phyloP scores from a whole-genome alignment of 2,797 vertebrate species.

The Pangasius macronema region DNA sequence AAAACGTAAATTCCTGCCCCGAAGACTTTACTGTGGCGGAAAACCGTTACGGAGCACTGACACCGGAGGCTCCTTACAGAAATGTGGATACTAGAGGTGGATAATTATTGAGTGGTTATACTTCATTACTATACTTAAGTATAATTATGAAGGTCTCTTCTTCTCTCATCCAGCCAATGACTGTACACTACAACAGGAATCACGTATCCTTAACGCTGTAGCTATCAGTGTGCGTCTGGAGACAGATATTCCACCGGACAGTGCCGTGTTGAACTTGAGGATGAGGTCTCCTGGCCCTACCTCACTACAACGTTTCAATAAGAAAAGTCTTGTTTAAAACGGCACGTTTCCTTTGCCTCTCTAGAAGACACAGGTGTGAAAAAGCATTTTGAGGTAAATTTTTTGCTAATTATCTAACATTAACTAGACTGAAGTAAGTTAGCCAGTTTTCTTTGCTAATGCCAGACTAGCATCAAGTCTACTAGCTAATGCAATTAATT shows the following conservation, averaged over 20 bases:
- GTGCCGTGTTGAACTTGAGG: not conserved
- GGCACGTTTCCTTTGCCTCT: not conserved
- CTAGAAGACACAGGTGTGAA: not conserved
- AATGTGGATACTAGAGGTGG: too few species aligned
- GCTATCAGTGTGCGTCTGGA: not conserved
- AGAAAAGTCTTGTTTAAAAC: not conserved
- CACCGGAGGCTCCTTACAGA: too few species aligned
- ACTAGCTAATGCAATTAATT: not conserved
- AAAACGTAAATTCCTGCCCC: too few species aligned
- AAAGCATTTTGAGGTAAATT: not conserved
- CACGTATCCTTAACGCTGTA: not conserved
- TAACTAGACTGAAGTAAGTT: not conserved
- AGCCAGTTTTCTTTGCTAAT: not conserved
- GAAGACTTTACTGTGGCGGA: too few species aligned
- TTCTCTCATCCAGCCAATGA: too few species aligned
- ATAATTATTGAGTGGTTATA: too few species aligned
- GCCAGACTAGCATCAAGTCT: not conserved
- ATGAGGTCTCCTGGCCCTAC: not conserved
- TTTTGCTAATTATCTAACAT: not conserved
- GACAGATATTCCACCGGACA: not conserved
- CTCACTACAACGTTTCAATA: not conserved
- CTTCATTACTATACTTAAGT: too few species aligned
- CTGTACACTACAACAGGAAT: not conserved
- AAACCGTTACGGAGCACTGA: too few species aligned
- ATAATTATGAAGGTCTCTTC: too few species aligned